Conservation (phyloP, 2,888 invertebrate species). For the Rhaphigaster nebulosa region DNA sequence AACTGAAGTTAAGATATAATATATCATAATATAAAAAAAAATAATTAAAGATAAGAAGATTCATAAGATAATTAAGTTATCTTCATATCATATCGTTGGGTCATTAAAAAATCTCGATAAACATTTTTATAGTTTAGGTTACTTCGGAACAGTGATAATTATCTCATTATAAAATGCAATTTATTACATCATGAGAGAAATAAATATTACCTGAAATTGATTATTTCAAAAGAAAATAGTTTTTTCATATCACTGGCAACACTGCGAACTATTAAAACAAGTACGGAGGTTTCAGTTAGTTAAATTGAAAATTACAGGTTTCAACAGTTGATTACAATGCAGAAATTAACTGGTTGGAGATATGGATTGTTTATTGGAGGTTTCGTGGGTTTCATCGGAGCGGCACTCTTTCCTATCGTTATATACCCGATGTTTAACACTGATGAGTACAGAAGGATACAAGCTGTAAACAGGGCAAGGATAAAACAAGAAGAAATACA, state of each 20-base stretch:
- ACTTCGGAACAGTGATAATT: background rate
- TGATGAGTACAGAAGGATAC: slow-evolving; percentile 74
- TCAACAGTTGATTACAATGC: background rate
- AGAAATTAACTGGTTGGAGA: background rate
- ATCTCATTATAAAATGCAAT: background rate
- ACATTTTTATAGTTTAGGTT: background rate
- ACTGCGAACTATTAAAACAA: background rate
- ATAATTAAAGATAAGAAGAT: background rate
- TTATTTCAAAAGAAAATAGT: background rate
- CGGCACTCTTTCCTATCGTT: slow-evolving; percentile 74
- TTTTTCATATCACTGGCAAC: background rate
- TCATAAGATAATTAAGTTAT: background rate
- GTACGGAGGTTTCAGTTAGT: background rate
- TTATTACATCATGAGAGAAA: background rate
- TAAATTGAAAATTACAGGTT: background rate
- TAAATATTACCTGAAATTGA: background rate
- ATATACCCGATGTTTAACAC: slow-evolving; percentile 77
- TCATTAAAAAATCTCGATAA: background rate
- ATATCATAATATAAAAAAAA: too few relatives aligned
- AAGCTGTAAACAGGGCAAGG: slow-evolving; percentile 71
- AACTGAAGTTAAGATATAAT: background rate
- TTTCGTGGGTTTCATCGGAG: slow-evolving; percentile 72
- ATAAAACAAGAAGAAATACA: slow-evolving; percentile 75
- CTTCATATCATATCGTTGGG: background rate
- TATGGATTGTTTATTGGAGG: slow-evolving; percentile 69